Evolutionary conservation across 2,797 vertebrate species (phyloP), one percentile per base, ranked within the genome.

Genomic region (Vultur gryphus): DNA sequence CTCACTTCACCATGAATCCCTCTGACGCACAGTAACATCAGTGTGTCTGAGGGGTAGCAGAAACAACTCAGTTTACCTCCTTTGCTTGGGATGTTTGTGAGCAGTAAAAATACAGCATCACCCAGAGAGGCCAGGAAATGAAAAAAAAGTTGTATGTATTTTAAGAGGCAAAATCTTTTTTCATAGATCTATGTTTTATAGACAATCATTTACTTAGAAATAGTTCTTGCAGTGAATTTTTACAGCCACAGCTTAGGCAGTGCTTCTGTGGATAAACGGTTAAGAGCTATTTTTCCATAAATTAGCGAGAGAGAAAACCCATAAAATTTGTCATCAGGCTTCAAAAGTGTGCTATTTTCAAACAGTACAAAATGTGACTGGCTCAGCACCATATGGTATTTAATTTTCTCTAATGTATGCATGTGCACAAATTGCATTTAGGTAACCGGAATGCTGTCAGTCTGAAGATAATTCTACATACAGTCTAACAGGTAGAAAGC

Each of bases 351-450:
- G 87, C 84, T 97, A 96, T 97, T 97, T 97, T 95, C 95, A 96
- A 97, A 72, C 81, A 96, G 96, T 79, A 97, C 95, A 97, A 97
- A 97, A 96, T 97, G 95, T 94, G 87, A 97, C 90, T 94, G 91
- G 96, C 79, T 97, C 79, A 83, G 82, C 91, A 97, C 95, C 97
- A 97, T 97, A 97, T 97, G 97, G 95, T 95, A 97, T 97, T 97
- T 97, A 93, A 97, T 97, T 96, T 96, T 97, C 94, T 96, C 44
- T 97, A 95, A 97, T 92, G 77, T 95, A 97, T 97, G 94, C 93
- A 79, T 93, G 91, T 87, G 83, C 95, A 96, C 94, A 97, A 96
- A 93, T 94, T 97, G 71, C 61, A 91, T 96, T 95, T 95, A 90
- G 73, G 93, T 90, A 96, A 91, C 89, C 64, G 78, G 85, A 79